Base-by-base conservation (phyloP, 2,888 invertebrate genomes). In the Aleiodes leptofemur region DNA sequence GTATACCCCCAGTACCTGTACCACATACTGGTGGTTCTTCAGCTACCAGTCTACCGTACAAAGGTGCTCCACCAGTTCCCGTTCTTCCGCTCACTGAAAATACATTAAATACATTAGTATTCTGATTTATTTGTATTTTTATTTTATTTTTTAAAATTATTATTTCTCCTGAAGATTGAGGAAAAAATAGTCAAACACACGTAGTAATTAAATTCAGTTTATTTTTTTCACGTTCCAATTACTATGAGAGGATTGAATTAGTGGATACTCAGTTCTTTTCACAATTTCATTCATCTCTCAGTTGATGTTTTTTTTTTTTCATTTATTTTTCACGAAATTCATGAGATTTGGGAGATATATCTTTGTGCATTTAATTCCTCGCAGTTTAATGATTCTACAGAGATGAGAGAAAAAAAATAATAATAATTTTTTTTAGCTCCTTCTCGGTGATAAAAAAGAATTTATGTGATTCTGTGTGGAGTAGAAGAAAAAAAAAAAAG, bases 11-110 rank as follows among this genome's bases (percentile, higher is more conserved):
- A 91, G 90, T 92, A 85, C 83, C 87, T 76, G 87, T 84, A 71
- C 89, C 83, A 68, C 87, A 87, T 83, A 87, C 87, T 80, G 92
- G 92, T 34, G 68, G 96, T 89, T 97, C 97, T 91, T 96, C 97
- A 86, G 95, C 95, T 86, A 97, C 96, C 91, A 97, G 93, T 87
- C 97, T 93, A 85, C 97, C 97, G 90, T 97, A 97, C 85, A 97
- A 93, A 83, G 96, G 96, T 87, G 92, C 91, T 79, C 90, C 90
- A 66, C 87, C 89, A 64, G 86, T 87, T 73, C 87, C 88, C 82
- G 88, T 85, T 82, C 87, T 85, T 69, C 85, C 86, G 83, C 86
- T 85, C 85, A 89, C 89, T 89, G 87, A 56, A 86, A 87, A 76
- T 69, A 72, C 43, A 72, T 23, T 73, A 16, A 75, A 48, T 59